These are phyloP conservation scores for Tinamus major DNA, from an alignment of 2,797 vertebrate genomes.

Conservation along the genomic window DNA sequence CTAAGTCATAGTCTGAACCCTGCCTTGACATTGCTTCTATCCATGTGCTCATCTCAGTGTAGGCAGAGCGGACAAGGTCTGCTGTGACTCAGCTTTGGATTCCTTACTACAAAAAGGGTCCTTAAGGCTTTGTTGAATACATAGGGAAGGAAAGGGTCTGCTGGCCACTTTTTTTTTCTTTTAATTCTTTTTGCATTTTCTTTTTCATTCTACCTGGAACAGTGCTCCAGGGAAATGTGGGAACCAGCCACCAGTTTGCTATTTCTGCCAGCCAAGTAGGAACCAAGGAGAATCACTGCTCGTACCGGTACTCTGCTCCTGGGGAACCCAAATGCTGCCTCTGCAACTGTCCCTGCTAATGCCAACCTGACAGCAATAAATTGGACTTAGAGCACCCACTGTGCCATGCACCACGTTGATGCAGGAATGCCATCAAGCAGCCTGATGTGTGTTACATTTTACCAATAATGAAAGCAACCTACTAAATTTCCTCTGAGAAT, in stretches of 20 bases:
- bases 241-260: background rate
- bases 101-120: background rate
- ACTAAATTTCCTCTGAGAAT: constrained; percentile 30
- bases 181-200: background rate
- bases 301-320: background rate
- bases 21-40: background rate
- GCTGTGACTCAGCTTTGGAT: constrained; percentile 11
- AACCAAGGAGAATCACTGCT: background rate
- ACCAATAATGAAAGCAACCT: background rate
- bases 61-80: background rate
- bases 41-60: background rate
- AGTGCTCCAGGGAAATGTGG: background rate
- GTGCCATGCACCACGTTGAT: rapidly evolving
- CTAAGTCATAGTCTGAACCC: constrained; percentile 29
- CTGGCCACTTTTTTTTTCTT: background rate
- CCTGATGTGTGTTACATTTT: background rate
- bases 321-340: background rate
- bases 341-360: background rate
- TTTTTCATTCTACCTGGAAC: background rate
- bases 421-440: background rate
- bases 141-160: background rate
- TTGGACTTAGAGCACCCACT: background rate
- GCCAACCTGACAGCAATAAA: background rate
- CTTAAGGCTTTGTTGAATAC: background rate
- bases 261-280: background rate